Base-by-base conservation (phyloP, 2,888 invertebrate genomes). In the Rhimphoctona megacephalus region DNA sequence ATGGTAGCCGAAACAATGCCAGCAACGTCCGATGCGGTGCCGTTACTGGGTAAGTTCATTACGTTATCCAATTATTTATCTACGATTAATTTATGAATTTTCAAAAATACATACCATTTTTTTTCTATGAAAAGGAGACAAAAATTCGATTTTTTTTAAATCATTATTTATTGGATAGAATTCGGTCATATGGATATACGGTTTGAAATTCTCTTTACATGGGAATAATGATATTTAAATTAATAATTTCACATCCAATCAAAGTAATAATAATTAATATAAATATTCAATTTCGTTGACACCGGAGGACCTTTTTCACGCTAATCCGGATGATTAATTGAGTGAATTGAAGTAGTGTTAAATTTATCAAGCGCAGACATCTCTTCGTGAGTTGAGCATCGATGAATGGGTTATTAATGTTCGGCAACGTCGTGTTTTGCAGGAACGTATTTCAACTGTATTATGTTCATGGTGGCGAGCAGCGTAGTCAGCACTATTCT, bases 1-100 rank as follows among this genome's bases (percentile, higher is more conserved):
- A 98, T 99, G 97, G 99, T 99, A 92, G 99, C 99, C 92, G 99
- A 99, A 96, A 99, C 98, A 94, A 98, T 99, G 98, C 99, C 99
- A 91, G 98, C 98, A 93, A 99, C 99, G 87, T 99, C 99, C 88
- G 98, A 98, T 95, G 98, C 98, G 91, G 98, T 98, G 93, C 98
- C 98, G 90, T 96, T 98, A 92, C 96, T 98, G 95, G 97, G 97
- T 96, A 95, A 95, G 90, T 85, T 79, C 66, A 83, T 57, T 57
- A 52, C 61, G 79, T 82, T 49, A 33, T 64, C 6, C 33, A 9
- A 43, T 74, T 19, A 19, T 64, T 76, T 11, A 30, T 9, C 17
- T 46, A n/a, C 49, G 14, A 22, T 22, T 61, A 30, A 61, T 30
- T 30, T 2, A 61, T 30, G 7, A 61, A 61, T 30, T 61, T 61